Evolutionary conservation across 2,888 invertebrate species (phyloP).

Genomic region (Clunio marinus): DNA sequence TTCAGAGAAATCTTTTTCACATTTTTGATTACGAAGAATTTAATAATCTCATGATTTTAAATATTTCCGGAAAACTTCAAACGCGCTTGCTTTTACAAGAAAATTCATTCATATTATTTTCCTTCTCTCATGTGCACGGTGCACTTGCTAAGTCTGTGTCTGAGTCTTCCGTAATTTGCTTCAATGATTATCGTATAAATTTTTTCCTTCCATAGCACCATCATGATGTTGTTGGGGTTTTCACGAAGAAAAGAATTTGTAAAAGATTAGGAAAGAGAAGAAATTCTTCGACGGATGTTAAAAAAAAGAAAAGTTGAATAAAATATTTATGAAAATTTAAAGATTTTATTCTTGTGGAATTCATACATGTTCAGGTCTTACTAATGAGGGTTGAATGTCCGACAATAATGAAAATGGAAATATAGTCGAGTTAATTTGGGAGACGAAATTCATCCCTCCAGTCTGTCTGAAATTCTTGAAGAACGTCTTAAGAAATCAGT

Average conservation of each 20-base stretch:
- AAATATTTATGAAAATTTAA: slow-evolving; percentile 5
- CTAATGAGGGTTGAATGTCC: slow-evolving; percentile 1
- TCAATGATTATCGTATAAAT: too few species aligned
- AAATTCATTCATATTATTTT: not conserved
- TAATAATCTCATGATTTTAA: not conserved
- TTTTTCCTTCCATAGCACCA: too few species aligned
- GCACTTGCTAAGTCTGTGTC: too few species aligned
- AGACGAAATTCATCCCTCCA: not conserved
- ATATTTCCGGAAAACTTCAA: not conserved
- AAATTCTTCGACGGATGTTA: not conserved
- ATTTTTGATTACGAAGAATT: not conserved
- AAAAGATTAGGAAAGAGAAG: too few species aligned
- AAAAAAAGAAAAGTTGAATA: not conserved
- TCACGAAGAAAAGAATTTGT: too few species aligned
- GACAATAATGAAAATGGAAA: not conserved
- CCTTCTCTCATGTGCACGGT: not conserved
- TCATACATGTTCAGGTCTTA: not conserved
- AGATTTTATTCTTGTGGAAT: not conserved
- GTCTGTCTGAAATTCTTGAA: too few species aligned
- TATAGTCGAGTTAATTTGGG: not conserved
- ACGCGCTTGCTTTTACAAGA: not conserved
- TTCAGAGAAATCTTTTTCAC: not conserved
- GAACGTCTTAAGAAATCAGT: not conserved
- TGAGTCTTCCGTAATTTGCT: too few species aligned
- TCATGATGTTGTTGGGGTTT: too few species aligned